Conservation (phyloP, 2,888 invertebrate genomes). For the Polymixis lichenea region DNA sequence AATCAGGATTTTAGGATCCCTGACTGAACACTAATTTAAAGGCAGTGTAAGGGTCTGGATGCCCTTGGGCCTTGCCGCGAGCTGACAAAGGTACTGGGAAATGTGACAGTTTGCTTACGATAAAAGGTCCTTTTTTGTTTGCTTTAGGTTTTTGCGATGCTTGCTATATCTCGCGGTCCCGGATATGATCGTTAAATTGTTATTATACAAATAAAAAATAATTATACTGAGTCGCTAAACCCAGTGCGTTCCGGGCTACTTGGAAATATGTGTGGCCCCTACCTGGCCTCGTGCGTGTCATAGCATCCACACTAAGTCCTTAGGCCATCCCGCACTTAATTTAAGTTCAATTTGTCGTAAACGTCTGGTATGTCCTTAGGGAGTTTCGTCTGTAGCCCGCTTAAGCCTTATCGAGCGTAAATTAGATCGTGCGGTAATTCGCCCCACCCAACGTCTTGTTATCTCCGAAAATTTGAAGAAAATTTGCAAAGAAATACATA, state of each 20-base stretch:
- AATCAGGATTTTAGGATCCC: constrained; percentile 22
- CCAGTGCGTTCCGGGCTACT: not conserved
- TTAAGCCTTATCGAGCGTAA: constrained; percentile 47
- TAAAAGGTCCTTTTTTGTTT: constrained; percentile 13
- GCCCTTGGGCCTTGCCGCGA: not conserved
- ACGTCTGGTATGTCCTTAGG: not conserved
- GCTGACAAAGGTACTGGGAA: constrained; percentile 10
- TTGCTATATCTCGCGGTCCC: not conserved
- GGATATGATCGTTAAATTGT: not conserved
- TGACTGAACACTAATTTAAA: constrained; percentile 32
- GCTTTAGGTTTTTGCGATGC: not conserved
- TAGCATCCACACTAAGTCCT: not conserved
- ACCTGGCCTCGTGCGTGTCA: not conserved
- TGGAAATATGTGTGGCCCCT: not conserved
- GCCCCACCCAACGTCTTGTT: constrained; percentile 32
- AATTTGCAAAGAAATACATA: constrained; percentile 42
- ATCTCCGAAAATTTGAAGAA: constrained; percentile 36
- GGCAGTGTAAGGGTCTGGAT: constrained; percentile 2
- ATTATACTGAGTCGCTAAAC: not conserved
- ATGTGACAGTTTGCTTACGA: constrained; percentile 3
- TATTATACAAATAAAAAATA: not conserved
- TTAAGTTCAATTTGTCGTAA: constrained; percentile 17
- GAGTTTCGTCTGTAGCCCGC: constrained; percentile 18
- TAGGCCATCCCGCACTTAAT: constrained; percentile 26
- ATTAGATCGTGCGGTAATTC: constrained; percentile 52